phyloP scores from a whole-genome alignment of 2,113 vertebrate species.

The Mesembrinibis cayennensis region DNA sequence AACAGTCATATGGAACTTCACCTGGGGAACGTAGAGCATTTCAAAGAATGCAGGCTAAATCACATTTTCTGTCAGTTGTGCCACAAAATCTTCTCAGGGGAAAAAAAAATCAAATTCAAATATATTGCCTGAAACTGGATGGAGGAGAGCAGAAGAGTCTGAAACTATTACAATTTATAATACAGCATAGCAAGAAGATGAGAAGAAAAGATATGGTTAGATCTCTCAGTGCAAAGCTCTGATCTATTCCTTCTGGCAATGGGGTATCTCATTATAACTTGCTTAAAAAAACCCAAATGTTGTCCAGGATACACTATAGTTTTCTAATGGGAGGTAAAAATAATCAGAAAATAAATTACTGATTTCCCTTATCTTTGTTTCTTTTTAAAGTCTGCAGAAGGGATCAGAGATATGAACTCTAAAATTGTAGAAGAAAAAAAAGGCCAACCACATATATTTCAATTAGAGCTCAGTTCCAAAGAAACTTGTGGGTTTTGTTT shows the following conservation, averaged over 20 bases:
- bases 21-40: neutral
- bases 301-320: neutral
- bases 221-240: neutral
- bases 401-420: neutral
- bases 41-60: neutral
- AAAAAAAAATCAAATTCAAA: neutral
- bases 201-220: neutral
- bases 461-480: neutral
- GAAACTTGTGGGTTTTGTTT: neutral
- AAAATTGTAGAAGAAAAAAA: neutral
- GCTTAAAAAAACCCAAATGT: neutral
- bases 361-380: neutral
- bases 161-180: constrained; percentile 22
- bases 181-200: neutral
- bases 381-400: neutral
- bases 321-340: neutral
- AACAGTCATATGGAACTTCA: neutral
- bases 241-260: neutral
- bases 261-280: neutral
- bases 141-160: neutral
- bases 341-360: neutral
- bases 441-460: neutral
- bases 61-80: neutral
- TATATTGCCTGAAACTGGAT: neutral
- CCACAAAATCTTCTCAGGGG: neutral